Base-by-base conservation (phyloP, 2,888 invertebrate species). In the Netelia virgata region DNA sequence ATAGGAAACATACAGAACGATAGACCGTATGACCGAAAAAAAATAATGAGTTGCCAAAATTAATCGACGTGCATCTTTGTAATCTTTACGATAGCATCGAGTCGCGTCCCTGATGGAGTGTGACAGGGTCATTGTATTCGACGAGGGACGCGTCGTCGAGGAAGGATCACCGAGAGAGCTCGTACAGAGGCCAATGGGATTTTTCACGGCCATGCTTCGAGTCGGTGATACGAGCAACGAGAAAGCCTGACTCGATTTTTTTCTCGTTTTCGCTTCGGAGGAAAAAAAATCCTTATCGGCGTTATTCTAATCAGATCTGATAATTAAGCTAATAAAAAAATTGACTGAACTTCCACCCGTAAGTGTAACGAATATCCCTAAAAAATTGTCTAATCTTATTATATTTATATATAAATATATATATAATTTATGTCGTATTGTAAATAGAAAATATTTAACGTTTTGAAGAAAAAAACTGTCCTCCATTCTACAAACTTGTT, bases 61-160 rank as follows among this genome's bases (percentile, higher is more conserved):
- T 20, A 23, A 28, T 18, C 11, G 14, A 16, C 14, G 16, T 10
- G 16, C n/a, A 64, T 20, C 68, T 61, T 20, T 50, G 16, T 41
- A n/a, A 68, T 55, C 23, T 23, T 66, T 68, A 74, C 81, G 70
- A 9, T 93, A 97, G 97, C 97, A 97, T 92, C 96, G 97, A 18
- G 94, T 97, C 79, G 95, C 96, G n/a, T 96, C 96, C 1, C 95
- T 97, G 82, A 94, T 96, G 84, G 95, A 95, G 81, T 97, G 96
- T 93, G 96, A 96, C 91, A 95, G 96, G 86, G 95, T 96, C 77
- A 94, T 97, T 85, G 96, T 97, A 63, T 92, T 97, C 89, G 96
- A 97, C 80, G 95, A 95, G 83, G 97, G 97, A 0, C 94, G 94
- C 86, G 94, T 96, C 72, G 95, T 95, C 43, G 97, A 97, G 92